Conservation (phyloP, 1,140 invertebrate species). For the Cardiocondyla obscurior region DNA sequence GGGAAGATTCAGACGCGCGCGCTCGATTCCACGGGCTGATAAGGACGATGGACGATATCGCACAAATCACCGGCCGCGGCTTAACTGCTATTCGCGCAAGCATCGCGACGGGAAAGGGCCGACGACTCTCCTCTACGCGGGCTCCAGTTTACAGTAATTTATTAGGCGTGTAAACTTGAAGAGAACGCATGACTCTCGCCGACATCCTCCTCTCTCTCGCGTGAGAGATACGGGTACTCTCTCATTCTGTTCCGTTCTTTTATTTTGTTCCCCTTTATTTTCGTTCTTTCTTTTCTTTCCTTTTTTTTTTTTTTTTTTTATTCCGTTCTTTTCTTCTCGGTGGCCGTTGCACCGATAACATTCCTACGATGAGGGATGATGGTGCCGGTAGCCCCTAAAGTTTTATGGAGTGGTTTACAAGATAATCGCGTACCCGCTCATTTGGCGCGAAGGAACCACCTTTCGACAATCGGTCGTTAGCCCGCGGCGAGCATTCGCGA, state of each 20-base stretch:
- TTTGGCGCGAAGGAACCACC: not conserved
- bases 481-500: slow-evolving; percentile 4
- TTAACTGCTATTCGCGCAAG: slow-evolving; percentile 77
- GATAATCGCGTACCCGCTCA: slow-evolving; percentile 34
- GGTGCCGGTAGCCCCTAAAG: slow-evolving; percentile 25
- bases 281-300: not conserved
- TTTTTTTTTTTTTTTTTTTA: not conserved
- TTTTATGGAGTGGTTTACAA: slow-evolving; percentile 51
- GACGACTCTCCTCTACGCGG: slow-evolving; percentile 41
- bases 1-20: slow-evolving; percentile 73
- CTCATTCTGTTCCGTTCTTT: slow-evolving; percentile 44
- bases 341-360: slow-evolving; percentile 3
- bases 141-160: slow-evolving; percentile 81
- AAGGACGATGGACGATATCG: slow-evolving; percentile 78
- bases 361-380: slow-evolving; percentile 5
- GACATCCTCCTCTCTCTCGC: slow-evolving; percentile 68
- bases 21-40: slow-evolving; percentile 78
- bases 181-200: slow-evolving; percentile 38
- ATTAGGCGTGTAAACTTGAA: slow-evolving; percentile 78
- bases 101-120: slow-evolving; percentile 19
- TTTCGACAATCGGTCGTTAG: slow-evolving; percentile 20
- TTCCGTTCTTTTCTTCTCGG: not conserved
- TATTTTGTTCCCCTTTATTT: not conserved
- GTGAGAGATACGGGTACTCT: slow-evolving; percentile 56
- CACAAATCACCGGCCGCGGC: slow-evolving; percentile 77